Base-by-base conservation (phyloP, 2,797 vertebrate species). In the Astyanax mexicanus region DNA sequence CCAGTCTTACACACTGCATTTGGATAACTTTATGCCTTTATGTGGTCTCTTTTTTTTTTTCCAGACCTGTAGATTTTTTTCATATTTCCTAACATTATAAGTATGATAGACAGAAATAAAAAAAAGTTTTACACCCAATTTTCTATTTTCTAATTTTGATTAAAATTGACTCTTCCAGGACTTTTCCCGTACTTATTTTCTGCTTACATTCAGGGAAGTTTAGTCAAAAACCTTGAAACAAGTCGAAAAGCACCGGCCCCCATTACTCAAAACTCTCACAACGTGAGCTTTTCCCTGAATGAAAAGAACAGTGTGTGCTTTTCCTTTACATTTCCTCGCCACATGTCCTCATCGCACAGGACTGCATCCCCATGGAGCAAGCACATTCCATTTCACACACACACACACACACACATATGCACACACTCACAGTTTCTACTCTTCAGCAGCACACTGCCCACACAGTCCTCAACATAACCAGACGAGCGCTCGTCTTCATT, bases 221-320 rank as follows among this genome's bases (percentile, higher is more conserved):
- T 78, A 78, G 71, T 76, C 81, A 57, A 44, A 58, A 75, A 88
- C 85, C 86, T 89, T 78, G 84, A 88, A 80, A 88, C 81, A 84
- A 83, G 80, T 80, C 81, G 82, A 80, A 78, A 85, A 87, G 87
- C 84, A 78, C 27, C 55, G 52, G 35, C 52, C 40, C 38, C 42
- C 27, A 27, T 85, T 82, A 81, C 71, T 83, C 72, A 83, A n/a
- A 82, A 81, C 71, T 83, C 74, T 70, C 78, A 82, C 81, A 77
- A 72, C 65, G 37, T 67, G 75, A 78, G 42, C 80, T 78, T 69
- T 88, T 89, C 86, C 80, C 80, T 29, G 77, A 89, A 86, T 78
- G 82, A 80, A 75, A 72, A 84, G 92, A 92, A 92, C 91, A 90
- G 76, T 84, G 72, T 90, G 90, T 92, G 86, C 89, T 87, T 89